Evolutionary conservation across 92 coral and sea anemone species (phyloP).

Genomic region (Blastomussa wellsi): DNA sequence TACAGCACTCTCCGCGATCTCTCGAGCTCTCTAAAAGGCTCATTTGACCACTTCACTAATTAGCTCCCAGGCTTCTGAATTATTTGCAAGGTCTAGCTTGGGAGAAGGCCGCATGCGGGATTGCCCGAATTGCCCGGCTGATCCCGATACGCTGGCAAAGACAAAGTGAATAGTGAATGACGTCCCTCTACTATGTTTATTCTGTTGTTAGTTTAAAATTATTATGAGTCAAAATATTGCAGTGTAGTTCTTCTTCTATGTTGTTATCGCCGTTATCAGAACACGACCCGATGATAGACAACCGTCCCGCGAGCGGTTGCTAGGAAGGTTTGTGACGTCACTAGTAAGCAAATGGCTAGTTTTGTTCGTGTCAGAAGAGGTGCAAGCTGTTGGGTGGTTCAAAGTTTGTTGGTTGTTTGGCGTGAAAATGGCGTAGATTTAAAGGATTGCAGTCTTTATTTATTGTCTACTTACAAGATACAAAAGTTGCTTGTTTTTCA

Average conservation of each 20-base stretch:
- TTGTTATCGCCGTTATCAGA: no score
- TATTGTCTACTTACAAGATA: not conserved
- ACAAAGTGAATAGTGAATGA: no score
- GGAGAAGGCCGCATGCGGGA: not conserved
- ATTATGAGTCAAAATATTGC: no score
- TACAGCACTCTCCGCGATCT: not conserved
- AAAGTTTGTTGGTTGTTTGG: not conserved
- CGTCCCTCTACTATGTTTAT: no score
- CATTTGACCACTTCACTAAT: no score
- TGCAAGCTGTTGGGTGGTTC: not conserved
- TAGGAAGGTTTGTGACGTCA: slow-evolving; percentile 65
- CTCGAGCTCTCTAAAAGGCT: no score
- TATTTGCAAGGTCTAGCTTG: slow-evolving; percentile 35
- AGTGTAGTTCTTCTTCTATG: not conserved
- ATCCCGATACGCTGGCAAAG: not conserved
- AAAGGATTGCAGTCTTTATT: not conserved
- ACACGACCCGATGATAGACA: not conserved
- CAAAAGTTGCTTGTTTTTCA: not conserved
- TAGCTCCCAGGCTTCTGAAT: not conserved
- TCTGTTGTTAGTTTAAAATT: not conserved
- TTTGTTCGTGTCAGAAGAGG: not conserved
- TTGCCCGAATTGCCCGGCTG: not conserved
- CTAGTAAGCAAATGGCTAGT: slow-evolving; percentile 55
- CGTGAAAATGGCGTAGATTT: not conserved
- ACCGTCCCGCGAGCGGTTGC: slow-evolving; percentile 59